Conservation (phyloP, 2,113 vertebrate genomes). For the Nymphicus hollandicus region DNA sequence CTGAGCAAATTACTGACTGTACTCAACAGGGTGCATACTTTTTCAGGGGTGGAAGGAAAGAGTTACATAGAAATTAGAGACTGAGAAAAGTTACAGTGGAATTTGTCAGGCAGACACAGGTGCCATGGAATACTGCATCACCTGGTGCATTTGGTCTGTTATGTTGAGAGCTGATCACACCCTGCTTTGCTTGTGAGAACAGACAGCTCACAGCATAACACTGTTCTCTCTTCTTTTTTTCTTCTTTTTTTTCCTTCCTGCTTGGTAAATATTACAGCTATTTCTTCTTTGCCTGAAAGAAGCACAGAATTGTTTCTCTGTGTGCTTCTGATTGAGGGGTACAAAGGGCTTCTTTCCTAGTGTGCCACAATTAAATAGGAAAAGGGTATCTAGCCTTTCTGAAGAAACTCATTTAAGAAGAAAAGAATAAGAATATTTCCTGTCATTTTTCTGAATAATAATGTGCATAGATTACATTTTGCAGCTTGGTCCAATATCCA, state of each 20-base stretch:
- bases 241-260: background rate
- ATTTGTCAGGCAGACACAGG: background rate
- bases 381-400: background rate
- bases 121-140: background rate
- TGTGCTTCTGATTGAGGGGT: background rate
- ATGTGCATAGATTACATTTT: background rate
- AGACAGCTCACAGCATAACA: background rate
- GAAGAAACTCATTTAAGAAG: constrained; percentile 1
- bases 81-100: background rate
- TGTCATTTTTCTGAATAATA: background rate
- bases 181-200: background rate
- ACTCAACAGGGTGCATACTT: background rate
- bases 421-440: background rate
- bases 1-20: background rate
- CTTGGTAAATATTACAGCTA: background rate
- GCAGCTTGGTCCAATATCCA: background rate
- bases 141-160: background rate
- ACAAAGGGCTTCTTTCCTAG: background rate
- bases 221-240: background rate
- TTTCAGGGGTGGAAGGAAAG: background rate
- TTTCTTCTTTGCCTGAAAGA: background rate
- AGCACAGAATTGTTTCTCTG: background rate
- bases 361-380: background rate
- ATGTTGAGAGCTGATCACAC: background rate
- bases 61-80: background rate